Evolutionary conservation across 30 jellyfish, hydroid and myxozoan species (phyloP), one percentile per base, ranked within the genome.

Genomic region (Turritopsis rubra): DNA sequence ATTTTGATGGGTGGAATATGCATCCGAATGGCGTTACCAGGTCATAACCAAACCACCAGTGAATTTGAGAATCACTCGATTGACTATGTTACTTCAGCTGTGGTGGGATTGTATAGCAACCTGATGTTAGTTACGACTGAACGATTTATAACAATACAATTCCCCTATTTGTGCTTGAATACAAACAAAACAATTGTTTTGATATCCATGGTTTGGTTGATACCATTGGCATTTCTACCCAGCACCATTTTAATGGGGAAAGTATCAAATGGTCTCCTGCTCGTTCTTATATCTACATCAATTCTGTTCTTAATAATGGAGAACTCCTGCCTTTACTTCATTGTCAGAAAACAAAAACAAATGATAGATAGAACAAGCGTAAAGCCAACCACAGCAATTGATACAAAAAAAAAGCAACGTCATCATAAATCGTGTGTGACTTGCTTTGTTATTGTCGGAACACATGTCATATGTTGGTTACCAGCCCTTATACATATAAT

Each of bases 81-180:
- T 7, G 77, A 68, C 19, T 68, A 68, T 22, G 30, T 68, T 9
- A 68, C 77, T 7, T 68, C 77, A 68, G 77, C 77, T 68, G 77
- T 68, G 28, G 28, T 68, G 8, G 77, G 31, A 9, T 68, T 68
- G 30, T 68, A 7, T 27, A n/a, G 77, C 77, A 68, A 68, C 77
- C 19, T 68, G 30, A 68, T 68, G 77, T 27, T 68, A 1, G 77
- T 68, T 0, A 68, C 77, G 19, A 68, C 77, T n/a, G 77, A 68
- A n/a, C 77, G 77, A 23, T 68, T 68, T 22, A n/a, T 27, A n/a
- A 27, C 16, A n/a, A 68, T 68, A 0, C 77, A 68, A n/a, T 68
- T n/a, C 30, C 77, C 77, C 16, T 68, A n/a, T 68, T 27, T 68
- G 23, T 68, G 19, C 77, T n/a, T 68, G 1, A 68, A 68, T n/a